Base-by-base conservation (phyloP, 2,888 invertebrate genomes). In the Polydesmus complanatus region DNA sequence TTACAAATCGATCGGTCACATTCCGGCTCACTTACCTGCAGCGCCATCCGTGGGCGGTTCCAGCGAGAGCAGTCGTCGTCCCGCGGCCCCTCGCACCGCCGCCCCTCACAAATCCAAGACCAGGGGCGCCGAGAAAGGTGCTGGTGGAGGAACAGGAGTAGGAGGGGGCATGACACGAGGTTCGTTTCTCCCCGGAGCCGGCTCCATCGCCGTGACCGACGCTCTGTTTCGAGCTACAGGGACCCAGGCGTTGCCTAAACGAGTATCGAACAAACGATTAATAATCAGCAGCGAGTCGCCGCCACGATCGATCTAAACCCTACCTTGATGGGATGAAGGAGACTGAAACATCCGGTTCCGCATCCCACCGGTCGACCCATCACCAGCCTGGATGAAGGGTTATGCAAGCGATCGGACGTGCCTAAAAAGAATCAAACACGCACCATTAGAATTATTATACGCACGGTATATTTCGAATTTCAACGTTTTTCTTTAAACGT, bases 381-480 rank as follows among this genome's bases (percentile, higher is more conserved):
- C 80, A 94, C 88, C 2, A 96, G 73, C 64, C 90, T 83, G 69
- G 91, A 85, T 0, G 94, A 93, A 0, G 94, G 91, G 18, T 90
- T 91, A 27, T 79, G 76, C 22, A 96, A 75, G 64, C 80, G 77
- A 73, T 96, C 96, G 47, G 73, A 74, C 69, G 83, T 83, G 1
- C 86, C 84, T 80, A 78, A 71, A 71, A 82, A 64, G 52, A 56
- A 48, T 53, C 18, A 37, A 37, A 37, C 37, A 37, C 37, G 14
- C 37, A n/a, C n/a, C n/a, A 14, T 50, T 58, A 8, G 25, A 53
- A 11, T 3, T 3, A 48, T 48, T 48, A 48, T 14, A 48, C 11
- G 14, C 18, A 11, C 11, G 18, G 48, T 48, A 11, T 14, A 51
- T 27, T n/a, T n/a, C n/a, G n/a, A n/a, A n/a, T n/a, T n/a, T n/a